phyloP scores from a whole-genome alignment of 2,113 vertebrate genomes.

The Melanocharis versteri region DNA sequence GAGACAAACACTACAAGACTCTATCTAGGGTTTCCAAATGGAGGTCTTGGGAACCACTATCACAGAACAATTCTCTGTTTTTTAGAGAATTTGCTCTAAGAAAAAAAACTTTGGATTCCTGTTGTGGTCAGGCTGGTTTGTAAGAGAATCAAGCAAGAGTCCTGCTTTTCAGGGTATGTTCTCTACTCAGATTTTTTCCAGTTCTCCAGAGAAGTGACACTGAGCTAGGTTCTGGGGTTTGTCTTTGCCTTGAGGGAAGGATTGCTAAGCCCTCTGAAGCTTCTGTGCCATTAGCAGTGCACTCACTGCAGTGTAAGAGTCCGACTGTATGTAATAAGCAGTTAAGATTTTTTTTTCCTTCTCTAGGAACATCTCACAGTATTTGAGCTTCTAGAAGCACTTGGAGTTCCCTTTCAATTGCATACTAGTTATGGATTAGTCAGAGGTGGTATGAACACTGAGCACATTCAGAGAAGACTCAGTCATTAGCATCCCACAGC shows the following conservation, averaged over 20 bases:
- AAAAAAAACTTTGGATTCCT: neutral
- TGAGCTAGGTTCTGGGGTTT: neutral
- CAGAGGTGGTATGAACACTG: neutral
- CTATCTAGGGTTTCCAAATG: neutral
- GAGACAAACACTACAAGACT: neutral
- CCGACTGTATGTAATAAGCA: neutral
- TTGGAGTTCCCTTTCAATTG: neutral
- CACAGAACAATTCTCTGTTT: neutral
- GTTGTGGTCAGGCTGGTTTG: neutral
- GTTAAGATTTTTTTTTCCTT: neutral
- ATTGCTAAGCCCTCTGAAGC: neutral
- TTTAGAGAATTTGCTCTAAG: neutral
- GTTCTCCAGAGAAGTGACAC: neutral
- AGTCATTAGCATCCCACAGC: neutral
- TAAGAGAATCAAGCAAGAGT: neutral
- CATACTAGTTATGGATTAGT: neutral
- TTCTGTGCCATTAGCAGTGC: neutral
- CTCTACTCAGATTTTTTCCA: neutral
- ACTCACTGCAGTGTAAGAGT: neutral
- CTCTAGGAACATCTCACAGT: neutral
- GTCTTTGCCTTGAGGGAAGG: neutral
- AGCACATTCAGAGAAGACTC: neutral
- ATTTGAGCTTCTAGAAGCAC: neutral
- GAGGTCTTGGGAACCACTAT: neutral
- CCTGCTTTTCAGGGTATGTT: neutral